Base-by-base conservation (phyloP, 2,113 vertebrate genomes). In the Mionectes macconnelli region DNA sequence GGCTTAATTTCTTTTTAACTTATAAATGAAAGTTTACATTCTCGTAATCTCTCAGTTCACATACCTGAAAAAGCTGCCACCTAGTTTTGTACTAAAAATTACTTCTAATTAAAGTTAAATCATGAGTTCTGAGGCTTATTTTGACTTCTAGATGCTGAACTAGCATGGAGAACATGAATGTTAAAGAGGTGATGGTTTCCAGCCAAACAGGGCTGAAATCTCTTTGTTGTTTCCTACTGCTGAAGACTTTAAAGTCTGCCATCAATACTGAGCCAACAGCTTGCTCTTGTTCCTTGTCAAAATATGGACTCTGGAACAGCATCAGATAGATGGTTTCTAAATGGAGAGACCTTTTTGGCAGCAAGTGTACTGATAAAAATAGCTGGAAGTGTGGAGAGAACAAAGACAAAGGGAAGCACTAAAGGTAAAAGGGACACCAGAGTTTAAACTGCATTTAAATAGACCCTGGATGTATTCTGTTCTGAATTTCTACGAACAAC, bases 291-390 rank as follows among this genome's bases (percentile, higher is more conserved):
- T 87, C 42, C 30, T 91, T 55, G 23, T 81, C 56, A 57, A 87
- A 86, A 79, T 49, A 60, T 67, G 57, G 44, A 63, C 56, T 64
- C 31, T 81, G 59, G 55, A 89, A 67, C 2, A 25, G 28, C 59
- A 76, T 94, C 87, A 91, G 60, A 55, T n/a, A 84, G 73, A 69
- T 37, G 12, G 39, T 92, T 93, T 92, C 77, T 84, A 87, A 91
- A 63, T 39, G 21, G 50, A 55, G 81, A 87, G 80, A 66, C 7
- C 28, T 24, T 89, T 90, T 47, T 91, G 81, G 69, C 77, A 91
- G 25, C 20, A 16, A 87, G 4, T 4, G 59, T 12, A 60, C 7
- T 39, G 23, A 84, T 75, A 89, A 84, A 94, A 94, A 94, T 89
- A 94, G 33, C 42, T 82, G 25, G 12, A 84, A 56, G 7, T 63